phyloP scores from a whole-genome alignment of 2,113 vertebrate genomes.

The Copsychus sechellarum region DNA sequence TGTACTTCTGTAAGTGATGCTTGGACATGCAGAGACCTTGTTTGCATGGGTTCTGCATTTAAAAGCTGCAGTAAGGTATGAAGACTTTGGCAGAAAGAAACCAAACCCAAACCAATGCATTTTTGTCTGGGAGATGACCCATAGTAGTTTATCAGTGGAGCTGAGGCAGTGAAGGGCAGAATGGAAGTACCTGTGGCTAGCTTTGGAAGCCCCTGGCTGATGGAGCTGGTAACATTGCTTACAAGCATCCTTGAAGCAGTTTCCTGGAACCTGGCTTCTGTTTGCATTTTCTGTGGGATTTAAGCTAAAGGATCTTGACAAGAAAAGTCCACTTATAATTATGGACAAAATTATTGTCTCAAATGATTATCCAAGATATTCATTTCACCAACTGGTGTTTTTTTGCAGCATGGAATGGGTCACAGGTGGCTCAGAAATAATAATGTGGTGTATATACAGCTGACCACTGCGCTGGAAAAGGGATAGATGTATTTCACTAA shows the following conservation, averaged over 20 bases:
- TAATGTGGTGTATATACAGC: neutral
- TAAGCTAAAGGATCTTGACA: neutral
- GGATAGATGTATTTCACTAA: neutral
- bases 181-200: neutral
- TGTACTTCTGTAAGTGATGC: neutral
- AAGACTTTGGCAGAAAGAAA: neutral
- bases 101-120: neutral
- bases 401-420: neutral
- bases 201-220: neutral
- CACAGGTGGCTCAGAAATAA: neutral
- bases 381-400: neutral
- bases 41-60: neutral
- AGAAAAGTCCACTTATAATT: neutral
- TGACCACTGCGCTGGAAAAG: neutral
- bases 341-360: neutral
- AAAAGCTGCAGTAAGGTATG: neutral
- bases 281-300: neutral
- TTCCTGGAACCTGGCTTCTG: neutral
- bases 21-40: neutral
- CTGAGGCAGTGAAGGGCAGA: neutral
- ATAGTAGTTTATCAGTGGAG: neutral
- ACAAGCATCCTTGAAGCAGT: neutral
- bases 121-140: neutral
- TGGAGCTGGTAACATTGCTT: neutral
- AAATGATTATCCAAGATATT: neutral